Base-by-base conservation (phyloP, 2,888 invertebrate genomes). In the Nomada fucata region DNA sequence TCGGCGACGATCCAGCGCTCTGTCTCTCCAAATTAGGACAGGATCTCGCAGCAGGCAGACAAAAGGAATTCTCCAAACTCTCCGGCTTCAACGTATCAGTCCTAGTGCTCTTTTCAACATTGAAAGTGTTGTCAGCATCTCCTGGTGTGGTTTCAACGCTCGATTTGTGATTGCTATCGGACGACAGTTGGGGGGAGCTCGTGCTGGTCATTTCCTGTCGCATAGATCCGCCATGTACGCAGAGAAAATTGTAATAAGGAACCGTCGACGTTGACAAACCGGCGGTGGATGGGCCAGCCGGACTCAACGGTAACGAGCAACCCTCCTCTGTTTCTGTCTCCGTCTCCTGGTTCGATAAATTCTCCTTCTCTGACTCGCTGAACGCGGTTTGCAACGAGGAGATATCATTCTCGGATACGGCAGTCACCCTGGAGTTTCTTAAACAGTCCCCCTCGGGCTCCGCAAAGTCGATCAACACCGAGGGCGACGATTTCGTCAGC, bases 321-420 rank as follows among this genome's bases (percentile, higher is more conserved):
- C 94, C 93, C 83, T 95, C 95, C 89, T 95, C 94, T 68, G 95
- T 95, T 89, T 95, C 94, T 74, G 95, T 95, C 57, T 95, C 94
- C 77, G 95, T 95, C 57, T 91, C 91, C 11, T 82, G 84, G 44
- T 88, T 84, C 53, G 82, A 84, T 9, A 52, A 70, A 36, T 79
- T 82, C 47, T 89, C 89, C 53, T 88, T 89, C 44, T 90, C 91
- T 20, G 82, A 89, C 73, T 92, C 92, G 61, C 90, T 91, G 76
- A 91, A 92, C 3, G 90, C 92, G 80, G 91, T 91, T 78, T 90
- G 92, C 53, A 91, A 67, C 2, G 90, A 89, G 13, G 91, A 87
- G 65, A 92, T 87, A 61, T 92, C 92, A 68, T 91, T 91, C 61
- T 90, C 88, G 0, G 86, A 77, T 0, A 67, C 74, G 15, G 65